Conservation (phyloP, 2,888 invertebrate species). For the Oligia latruncula region DNA sequence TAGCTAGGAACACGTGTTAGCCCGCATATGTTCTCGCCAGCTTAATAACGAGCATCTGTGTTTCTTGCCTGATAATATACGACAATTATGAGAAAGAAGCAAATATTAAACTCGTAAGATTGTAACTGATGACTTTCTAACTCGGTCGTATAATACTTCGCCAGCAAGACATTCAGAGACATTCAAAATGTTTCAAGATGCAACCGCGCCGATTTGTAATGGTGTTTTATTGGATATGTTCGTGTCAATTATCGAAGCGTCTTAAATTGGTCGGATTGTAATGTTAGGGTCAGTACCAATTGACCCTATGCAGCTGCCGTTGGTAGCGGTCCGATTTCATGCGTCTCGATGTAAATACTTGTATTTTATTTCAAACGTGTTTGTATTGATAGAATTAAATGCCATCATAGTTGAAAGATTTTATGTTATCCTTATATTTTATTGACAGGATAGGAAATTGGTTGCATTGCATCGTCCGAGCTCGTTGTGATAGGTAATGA, state of each 20-base stretch:
- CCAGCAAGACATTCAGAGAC: conserved; percentile 62
- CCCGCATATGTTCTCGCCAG: conserved; percentile 82
- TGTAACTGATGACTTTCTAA: conserved; percentile 67
- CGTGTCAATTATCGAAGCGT: conserved; percentile 48
- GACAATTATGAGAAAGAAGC: conserved; percentile 54
- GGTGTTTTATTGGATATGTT: conserved; percentile 52
- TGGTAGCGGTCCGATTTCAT: conserved; percentile 78
- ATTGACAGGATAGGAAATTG: conserved; percentile 2
- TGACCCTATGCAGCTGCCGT: conserved; percentile 86
- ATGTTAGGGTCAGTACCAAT: conserved; percentile 86
- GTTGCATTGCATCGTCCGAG: neutral
- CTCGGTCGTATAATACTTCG: conserved; percentile 66
- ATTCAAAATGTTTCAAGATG: conserved; percentile 73
- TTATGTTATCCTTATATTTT: conserved; percentile 11
- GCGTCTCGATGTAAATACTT: conserved; percentile 76
- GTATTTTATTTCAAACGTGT: conserved; percentile 62
- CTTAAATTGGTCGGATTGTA: conserved; percentile 77
- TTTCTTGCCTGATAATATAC: conserved; percentile 65
- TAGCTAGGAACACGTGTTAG: conserved; percentile 83
- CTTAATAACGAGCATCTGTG: conserved; percentile 80
- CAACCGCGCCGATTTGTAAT: conserved; percentile 70
- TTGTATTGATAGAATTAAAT: conserved; percentile 44
- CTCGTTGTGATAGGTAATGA: neutral
- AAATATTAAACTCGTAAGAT: conserved; percentile 51
- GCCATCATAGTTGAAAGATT: conserved; percentile 4